These are phyloP conservation scores for Gonocerus acuteangulatus DNA, from an alignment of 2,888 invertebrate species.

Conservation along the genomic window DNA sequence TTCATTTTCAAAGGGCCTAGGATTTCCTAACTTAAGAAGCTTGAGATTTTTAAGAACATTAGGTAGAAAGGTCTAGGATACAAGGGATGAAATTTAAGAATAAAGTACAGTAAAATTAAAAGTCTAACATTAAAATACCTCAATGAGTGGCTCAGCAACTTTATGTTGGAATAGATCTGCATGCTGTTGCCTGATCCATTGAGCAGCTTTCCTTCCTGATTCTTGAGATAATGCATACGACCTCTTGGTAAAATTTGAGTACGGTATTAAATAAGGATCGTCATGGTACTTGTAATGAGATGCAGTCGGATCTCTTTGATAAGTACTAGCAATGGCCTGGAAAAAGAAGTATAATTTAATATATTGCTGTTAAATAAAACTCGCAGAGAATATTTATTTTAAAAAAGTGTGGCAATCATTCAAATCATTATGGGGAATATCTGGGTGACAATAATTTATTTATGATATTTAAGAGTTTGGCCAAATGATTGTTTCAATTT, in stretches of 20 bases:
- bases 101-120: too few species aligned
- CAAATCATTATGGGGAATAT: neutral
- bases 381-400: conserved; percentile 1
- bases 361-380: too few species aligned
- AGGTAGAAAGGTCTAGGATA: too few species aligned
- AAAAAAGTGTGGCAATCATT: neutral
- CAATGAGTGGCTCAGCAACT: conserved; percentile 56
- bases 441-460: too few species aligned
- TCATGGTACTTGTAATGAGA: conserved; percentile 84
- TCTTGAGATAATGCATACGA: conserved; percentile 73
- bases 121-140: too few species aligned
- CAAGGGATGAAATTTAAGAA: too few species aligned
- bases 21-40: too few species aligned
- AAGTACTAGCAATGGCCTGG: conserved; percentile 66
- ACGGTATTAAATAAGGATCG: conserved; percentile 79
- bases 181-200: conserved; percentile 70
- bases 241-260: conserved; percentile 60
- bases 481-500: too few species aligned
- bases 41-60: too few species aligned
- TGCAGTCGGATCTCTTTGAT: conserved; percentile 74
- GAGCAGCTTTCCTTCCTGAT: conserved; percentile 77
- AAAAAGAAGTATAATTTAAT: neutral
- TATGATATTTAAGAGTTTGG: too few species aligned
- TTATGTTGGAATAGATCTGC: conserved; percentile 58
- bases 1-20: too few species aligned